Base-by-base conservation (phyloP, 2,888 invertebrate genomes). In the Teinopalpus imperialis region DNA sequence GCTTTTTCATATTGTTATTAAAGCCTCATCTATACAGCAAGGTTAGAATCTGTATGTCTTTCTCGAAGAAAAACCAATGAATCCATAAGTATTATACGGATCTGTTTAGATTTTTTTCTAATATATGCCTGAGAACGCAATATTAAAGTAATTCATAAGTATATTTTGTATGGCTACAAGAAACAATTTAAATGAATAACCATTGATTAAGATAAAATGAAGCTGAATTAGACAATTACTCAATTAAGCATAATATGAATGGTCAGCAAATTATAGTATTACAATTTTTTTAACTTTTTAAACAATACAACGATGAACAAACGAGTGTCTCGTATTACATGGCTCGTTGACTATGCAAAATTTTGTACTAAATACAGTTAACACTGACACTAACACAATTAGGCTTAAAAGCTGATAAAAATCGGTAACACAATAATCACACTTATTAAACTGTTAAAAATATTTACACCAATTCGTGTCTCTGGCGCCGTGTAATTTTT, bases 291-390 rank as follows among this genome's bases (percentile, higher is more conserved):
- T 10, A 21, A 37, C 21, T 27, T 18, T 40, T 26, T n/a, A 36
- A 48, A 48, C 46, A 52, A 51, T 44, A 53, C 35, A 49, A 47
- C 37, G 42, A 37, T 42, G 40, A 53, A 51, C 42, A 44, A 35
- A 54, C 21, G 53, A 49, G 51, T 51, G 53, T 32, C 39, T 46
- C 52, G 44, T 53, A 40, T 75, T 70, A 59, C 54, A 72, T 57
- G 70, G 61, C 48, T 61, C 61, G 74, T 74, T 74, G 54, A 51
- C 20, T 69, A 69, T 69, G 74, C 64, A 65, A 70, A 73, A 69
- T 59, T 63, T 62, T 23, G 23, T 24, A 40, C 34, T 40, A 29
- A 41, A 41, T 21, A 16, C 39, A 41, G 48, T 43, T 49, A 59
- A 60, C 59, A 51, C 56, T 59, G 57, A 61, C 63, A 59, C 55